Base-by-base conservation (phyloP, 2,888 invertebrate species). In the Malthinus seriepunctatus region DNA sequence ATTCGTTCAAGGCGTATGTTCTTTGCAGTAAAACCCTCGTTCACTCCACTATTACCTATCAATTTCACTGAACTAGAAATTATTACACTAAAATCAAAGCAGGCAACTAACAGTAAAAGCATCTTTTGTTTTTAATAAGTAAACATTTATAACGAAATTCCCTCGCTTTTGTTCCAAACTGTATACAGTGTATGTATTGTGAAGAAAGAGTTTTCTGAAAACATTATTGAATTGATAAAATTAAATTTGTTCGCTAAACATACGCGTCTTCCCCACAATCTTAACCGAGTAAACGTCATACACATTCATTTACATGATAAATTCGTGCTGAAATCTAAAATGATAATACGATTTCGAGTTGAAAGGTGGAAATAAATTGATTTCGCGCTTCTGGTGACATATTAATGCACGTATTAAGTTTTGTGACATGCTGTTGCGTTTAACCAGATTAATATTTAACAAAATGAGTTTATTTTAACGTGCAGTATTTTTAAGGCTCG, bases 361-460 rank as follows among this genome's bases (percentile, higher is more conserved):
- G 76, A 77, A 78, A 76, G 78, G 76, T 77, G 78, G 68, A 76
- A 77, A 78, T 78, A 78, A 78, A 78, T 78, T 78, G 78, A 78
- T 77, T 78, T 74, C 75, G 72, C 76, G 74, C 74, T 76, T 73
- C 76, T 70, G 75, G 76, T 77, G 78, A 78, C 78, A 77, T 77
- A 78, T 78, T 78, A 78, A 78, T 78, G 78, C 76, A 77, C 74
- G 75, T 76, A 77, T 76, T 77, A 76, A 77, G 76, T 74, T 73
- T 72, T 73, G 69, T 72, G 75, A 73, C 75, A 70, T 69, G 67
- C 67, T 66, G 65, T 64, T 60, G 66, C 56, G 67, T 63, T 56
- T 60, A 63, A 63, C 61, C 73, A 71, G 69, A 62, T 68, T 66
- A 66, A 65, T 73, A 68, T 51, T 70, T 66, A 63, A 49, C 47